Percentiles rank a stretch among this genome's conserved stretches.
phyloP scores from a whole-genome alignment of 2,113 vertebrate genomes.

The Perca flavescens region DNA sequence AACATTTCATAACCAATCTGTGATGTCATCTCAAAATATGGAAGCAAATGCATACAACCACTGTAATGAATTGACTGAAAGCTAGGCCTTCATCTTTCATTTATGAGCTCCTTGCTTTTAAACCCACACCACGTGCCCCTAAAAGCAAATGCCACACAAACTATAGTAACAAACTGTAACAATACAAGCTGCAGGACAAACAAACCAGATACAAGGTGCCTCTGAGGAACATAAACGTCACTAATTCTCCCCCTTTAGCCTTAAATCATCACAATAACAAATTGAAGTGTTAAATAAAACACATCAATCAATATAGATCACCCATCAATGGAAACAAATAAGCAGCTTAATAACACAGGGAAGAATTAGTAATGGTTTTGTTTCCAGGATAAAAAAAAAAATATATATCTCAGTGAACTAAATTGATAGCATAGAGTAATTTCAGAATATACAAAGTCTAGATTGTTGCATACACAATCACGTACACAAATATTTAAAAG shows the following conservation, averaged over 20 bases:
- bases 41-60: not conserved
- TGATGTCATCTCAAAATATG: conserved; percentile 17
- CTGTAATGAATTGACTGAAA: conserved; percentile 41
- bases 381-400: not conserved
- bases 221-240: not conserved
- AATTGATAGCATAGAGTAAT: not conserved
- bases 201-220: conserved; percentile 1
- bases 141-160: conserved; percentile 36
- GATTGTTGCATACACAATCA: not conserved
- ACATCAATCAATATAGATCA: conserved; percentile 19
- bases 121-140: conserved; percentile 28
- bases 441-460: not conserved
- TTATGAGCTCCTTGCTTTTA: conserved; percentile 57
- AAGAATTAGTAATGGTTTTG: not conserved
- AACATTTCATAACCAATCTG: conserved; percentile 17
- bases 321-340: conserved; percentile 23
- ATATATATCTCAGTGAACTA: not conserved
- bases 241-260: not conserved
- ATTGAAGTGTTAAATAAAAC: conserved; percentile 30
- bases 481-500: not conserved
- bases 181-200: conserved; percentile 6
- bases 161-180: not conserved
- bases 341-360: not conserved
- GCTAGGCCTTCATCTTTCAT: conserved; percentile 58
- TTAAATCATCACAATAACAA: conserved; percentile 2